Evolutionary conservation across 2,113 vertebrate genomes (phyloP), one percentile per base, ranked within the genome.

Genomic region (Hippocampus abdominalis): DNA sequence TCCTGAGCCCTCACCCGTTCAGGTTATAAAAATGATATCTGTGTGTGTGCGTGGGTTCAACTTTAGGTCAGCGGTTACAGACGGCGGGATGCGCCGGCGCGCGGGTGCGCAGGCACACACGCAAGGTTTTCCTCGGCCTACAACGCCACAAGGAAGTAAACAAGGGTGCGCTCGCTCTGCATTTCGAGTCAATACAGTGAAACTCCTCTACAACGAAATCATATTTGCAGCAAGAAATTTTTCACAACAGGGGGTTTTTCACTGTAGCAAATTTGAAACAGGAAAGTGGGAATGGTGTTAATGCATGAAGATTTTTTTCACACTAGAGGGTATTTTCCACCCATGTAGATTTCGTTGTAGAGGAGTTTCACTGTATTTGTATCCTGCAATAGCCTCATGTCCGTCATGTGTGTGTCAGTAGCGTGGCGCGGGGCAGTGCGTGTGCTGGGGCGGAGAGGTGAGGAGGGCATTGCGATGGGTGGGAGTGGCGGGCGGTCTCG

Each of bases 61-160:
- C 82, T 91, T 21, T 76, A 81, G 94, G 94, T 95, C 94, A 95
- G 83, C 59, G 23, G 29, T 27, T 81, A 68, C 80, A 80, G 80
- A 64, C 74, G 6, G 4, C 18, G 68, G n/a, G 56, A 65, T 69
- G 16, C 68, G 2, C 66, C 9, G 40, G 51, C 66, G 49, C 83
- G 20, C 23, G 62, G 49, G 29, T 60, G 44, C 53, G 2, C 61
- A 46, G 23, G 27, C 77, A 8, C 36, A 27, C 74, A 51, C 69
- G 68, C 86, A 83, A 86, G 91, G 91, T 93, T 93, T 91, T 86
- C 76, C 82, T 69, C 79, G 48, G 80, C 78, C 73, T 76, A 64
- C 53, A 39, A 72, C 36, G 73, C 72, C 32, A 72, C 73, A 71
- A 79, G 91, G 84, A 88, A 90, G 87, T 88, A 89, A 94, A 92